Evolutionary conservation across 2,797 vertebrate genomes (phyloP).

Genomic region (Calcarius lapponicus): DNA sequence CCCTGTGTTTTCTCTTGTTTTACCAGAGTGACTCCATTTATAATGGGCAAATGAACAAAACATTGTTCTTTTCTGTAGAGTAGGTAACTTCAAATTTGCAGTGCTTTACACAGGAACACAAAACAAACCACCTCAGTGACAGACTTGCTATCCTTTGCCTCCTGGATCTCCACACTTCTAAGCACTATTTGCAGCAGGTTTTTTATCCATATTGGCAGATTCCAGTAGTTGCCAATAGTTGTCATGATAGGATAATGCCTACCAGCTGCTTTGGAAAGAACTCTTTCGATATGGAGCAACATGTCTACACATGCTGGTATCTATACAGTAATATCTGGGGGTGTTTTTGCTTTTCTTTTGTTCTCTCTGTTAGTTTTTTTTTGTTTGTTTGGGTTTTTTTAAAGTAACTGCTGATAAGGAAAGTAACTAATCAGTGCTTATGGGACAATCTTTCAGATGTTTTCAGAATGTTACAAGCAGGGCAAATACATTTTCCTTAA

Average conservation of each 20-base stretch:
- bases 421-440: not conserved
- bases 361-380: not conserved
- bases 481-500: not conserved
- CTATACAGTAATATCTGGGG: not conserved
- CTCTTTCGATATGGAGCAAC: accelerated
- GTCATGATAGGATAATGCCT: not conserved
- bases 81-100: not conserved
- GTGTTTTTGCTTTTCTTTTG: not conserved
- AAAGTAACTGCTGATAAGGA: not conserved
- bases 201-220: not conserved
- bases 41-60: not conserved
- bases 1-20: not conserved
- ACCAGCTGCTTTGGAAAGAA: not conserved
- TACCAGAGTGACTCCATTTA: not conserved
- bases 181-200: not conserved
- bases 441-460: not conserved
- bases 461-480: not conserved
- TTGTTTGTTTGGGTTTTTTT: not conserved
- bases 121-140: not conserved
- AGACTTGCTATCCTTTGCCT: not conserved
- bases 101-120: not conserved
- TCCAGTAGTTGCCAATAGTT: not conserved
- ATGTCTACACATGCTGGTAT: not conserved
- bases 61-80: not conserved
- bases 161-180: not conserved